phyloP scores from a whole-genome alignment of 2,113 vertebrate genomes.

The Struthidea cinerea region DNA sequence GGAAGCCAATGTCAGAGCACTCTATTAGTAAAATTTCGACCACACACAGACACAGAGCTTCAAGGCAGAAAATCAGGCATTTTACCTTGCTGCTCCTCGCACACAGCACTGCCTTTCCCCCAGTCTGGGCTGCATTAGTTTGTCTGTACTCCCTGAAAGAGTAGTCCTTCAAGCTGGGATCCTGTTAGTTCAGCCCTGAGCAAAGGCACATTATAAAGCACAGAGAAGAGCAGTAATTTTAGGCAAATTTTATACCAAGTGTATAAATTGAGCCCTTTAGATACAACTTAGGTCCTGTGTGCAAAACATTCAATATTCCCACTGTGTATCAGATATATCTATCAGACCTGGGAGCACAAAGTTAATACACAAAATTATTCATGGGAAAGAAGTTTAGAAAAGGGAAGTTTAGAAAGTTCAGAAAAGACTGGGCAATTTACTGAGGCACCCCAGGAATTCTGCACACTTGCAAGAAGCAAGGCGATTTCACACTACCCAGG shows the following conservation, averaged over 20 bases:
- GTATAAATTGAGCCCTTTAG: background rate
- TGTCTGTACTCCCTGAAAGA: background rate
- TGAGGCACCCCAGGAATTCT: background rate
- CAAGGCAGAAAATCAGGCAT: background rate
- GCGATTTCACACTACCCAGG: accelerated
- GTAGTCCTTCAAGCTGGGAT: background rate
- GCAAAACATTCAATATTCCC: background rate
- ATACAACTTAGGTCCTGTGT: background rate
- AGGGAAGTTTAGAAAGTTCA: too few species aligned
- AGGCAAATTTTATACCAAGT: background rate
- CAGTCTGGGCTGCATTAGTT: background rate
- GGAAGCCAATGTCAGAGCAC: background rate
- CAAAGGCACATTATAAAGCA: background rate
- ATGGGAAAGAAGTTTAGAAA: too few species aligned
- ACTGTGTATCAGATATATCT: background rate
- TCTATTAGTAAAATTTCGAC: background rate
- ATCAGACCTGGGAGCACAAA: background rate
- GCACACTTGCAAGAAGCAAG: background rate
- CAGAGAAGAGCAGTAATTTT: background rate
- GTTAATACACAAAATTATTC: background rate
- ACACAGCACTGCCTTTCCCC: background rate
- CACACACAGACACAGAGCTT: background rate
- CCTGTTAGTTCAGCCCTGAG: background rate
- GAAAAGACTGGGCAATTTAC: background rate
- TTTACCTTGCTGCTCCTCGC: background rate